Percentiles rank a stretch among this genome's conserved stretches.
phyloP scores from a whole-genome alignment of 2,888 invertebrate species.

The Chaetogeoica ovagalla region DNA sequence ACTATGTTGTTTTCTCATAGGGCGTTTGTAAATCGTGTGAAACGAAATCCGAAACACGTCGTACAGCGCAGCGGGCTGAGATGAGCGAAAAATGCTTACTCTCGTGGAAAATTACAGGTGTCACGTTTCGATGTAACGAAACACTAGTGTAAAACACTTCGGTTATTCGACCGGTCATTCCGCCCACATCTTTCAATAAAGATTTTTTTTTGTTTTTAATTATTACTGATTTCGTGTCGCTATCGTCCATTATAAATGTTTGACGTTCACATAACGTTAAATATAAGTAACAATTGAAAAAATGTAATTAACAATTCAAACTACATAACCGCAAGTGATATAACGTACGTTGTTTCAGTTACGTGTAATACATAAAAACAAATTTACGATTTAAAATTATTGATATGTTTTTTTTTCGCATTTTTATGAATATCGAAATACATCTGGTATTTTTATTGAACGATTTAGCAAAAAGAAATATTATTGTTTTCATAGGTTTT shows the following conservation, averaged over 20 bases:
- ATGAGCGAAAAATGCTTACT: slow-evolving; percentile 19
- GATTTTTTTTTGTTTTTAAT: slow-evolving; percentile 1
- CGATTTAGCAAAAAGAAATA: neutral
- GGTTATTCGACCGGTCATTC: slow-evolving; percentile 3
- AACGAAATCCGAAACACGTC: slow-evolving; percentile 16
- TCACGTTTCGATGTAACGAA: slow-evolving; percentile 23
- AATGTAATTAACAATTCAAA: too few relatives aligned
- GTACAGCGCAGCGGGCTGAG: too few relatives aligned
- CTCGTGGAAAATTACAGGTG: neutral
- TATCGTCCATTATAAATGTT: neutral
- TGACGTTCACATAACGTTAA: neutral
- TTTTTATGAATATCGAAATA: neutral
- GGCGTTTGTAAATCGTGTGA: neutral
- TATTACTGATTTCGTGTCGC: neutral
- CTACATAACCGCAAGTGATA: neutral
- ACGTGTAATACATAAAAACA: too few relatives aligned
- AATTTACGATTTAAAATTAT: neutral
- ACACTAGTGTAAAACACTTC: slow-evolving; percentile 1
- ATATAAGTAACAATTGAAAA: too few relatives aligned
- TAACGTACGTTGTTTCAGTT: neutral
- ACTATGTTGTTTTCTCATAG: slow-evolving; percentile 14
- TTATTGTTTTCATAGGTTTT: neutral
- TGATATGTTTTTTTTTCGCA: neutral
- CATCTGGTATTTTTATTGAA: neutral
- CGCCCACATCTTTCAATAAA: neutral